A percentile compares a stretch with the other conserved stretches of the same genome.
Evolutionary conservation across 2,888 invertebrate species (phyloP).

Genomic region (Pollenia griseotomentosa): DNA sequence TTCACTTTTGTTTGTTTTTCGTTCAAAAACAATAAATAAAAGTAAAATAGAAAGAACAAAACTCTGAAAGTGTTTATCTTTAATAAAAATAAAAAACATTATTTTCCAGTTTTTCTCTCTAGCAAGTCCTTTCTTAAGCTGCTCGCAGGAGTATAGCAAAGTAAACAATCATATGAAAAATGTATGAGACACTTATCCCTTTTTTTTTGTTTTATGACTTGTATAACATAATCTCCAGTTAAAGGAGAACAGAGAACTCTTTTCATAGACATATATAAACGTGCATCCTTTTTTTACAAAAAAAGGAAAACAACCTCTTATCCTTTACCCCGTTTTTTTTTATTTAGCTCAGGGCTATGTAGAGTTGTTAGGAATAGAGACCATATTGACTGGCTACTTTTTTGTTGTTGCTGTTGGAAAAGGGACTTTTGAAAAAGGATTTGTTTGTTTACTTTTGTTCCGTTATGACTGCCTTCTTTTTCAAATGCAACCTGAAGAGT

Average conservation of each 20-base stretch:
- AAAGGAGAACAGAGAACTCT: conserved; percentile 39
- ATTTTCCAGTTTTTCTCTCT: neutral
- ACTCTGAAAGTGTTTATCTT: conserved; percentile 48
- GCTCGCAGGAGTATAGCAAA: conserved; percentile 36
- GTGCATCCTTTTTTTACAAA: conserved; percentile 36
- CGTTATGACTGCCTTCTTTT: neutral
- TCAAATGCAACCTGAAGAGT: conserved; percentile 47
- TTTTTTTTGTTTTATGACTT: conserved; percentile 37
- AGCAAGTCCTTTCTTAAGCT: conserved; percentile 30
- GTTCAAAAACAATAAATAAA: conserved; percentile 43
- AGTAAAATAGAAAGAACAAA: conserved; percentile 41
- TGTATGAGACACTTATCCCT: conserved; percentile 55
- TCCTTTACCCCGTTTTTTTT: conserved; percentile 54
- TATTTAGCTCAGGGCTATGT: conserved; percentile 48
- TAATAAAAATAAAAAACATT: conserved; percentile 15
- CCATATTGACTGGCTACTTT: conserved; percentile 53
- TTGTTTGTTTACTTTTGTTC: conserved; percentile 50
- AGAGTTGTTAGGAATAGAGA: conserved; percentile 45
- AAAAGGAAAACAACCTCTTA: conserved; percentile 42
- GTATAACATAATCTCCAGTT: conserved; percentile 50
- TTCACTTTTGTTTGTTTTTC: conserved; percentile 64
- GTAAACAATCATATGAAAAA: conserved; percentile 62
- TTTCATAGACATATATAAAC: conserved; percentile 31
- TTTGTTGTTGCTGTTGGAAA: conserved; percentile 7
- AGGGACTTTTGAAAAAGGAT: conserved; percentile 34